phyloP scores from a whole-genome alignment of 2,888 invertebrate genomes.

The Erpobdella octoculata region DNA sequence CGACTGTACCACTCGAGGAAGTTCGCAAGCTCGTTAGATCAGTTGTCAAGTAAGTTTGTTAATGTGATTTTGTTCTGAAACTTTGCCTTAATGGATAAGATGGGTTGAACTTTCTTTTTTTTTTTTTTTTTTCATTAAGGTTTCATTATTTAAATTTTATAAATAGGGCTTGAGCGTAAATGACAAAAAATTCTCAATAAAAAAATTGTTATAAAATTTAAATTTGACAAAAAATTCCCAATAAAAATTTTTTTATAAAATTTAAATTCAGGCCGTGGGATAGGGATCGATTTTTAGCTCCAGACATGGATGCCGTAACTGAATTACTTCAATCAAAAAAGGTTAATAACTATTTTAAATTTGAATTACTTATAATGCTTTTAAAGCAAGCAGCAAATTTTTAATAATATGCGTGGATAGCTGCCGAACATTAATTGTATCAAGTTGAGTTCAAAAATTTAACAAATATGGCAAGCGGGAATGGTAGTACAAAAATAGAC shows the following conservation, averaged over 20 bases:
- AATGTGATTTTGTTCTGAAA: slow-evolving; percentile 49
- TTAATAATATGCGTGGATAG: background rate
- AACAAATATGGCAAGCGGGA: no score
- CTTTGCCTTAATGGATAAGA: background rate
- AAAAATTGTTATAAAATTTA: background rate
- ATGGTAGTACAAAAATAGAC: no score
- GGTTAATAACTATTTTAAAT: no score
- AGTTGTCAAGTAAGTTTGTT: slow-evolving; percentile 53
- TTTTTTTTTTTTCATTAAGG: background rate
- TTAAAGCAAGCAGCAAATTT: background rate
- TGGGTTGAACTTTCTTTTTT: no score
- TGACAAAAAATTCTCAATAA: no score
- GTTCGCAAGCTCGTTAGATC: slow-evolving; percentile 60
- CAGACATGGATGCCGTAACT: slow-evolving; percentile 60
- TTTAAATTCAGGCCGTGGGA: slow-evolving; percentile 56
- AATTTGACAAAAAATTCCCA: background rate
- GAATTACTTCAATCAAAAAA: slow-evolving; percentile 54
- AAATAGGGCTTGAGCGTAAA: no score
- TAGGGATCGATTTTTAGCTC: slow-evolving; percentile 62
- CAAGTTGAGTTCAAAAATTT: no score
- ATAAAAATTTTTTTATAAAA: background rate
- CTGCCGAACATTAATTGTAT: no score
- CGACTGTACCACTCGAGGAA: slow-evolving; percentile 61
- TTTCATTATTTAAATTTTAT: background rate
- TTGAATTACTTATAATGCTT: background rate